These are phyloP conservation scores for Chironomus tepperi DNA, from an alignment of 1,140 invertebrate genomes.

Conservation along the genomic window DNA sequence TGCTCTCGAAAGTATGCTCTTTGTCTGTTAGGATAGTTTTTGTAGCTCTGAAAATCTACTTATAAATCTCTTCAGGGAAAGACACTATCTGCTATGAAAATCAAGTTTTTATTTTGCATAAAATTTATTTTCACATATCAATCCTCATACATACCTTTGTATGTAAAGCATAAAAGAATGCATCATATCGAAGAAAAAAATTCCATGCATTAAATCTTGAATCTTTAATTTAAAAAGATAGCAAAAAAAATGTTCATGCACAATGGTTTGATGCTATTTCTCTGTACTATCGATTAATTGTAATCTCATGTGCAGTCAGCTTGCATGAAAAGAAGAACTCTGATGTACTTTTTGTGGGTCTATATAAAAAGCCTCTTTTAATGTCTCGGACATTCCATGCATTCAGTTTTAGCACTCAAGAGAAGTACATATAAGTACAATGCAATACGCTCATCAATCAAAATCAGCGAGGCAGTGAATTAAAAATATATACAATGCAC, in stretches of 20 bases:
- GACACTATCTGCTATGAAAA: too few species aligned
- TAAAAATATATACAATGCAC: too few species aligned
- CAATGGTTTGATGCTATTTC: too few species aligned
- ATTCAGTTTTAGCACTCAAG: not conserved
- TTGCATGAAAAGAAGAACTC: not conserved
- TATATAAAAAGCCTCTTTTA: not conserved
- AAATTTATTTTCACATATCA: too few species aligned
- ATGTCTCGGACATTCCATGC: not conserved
- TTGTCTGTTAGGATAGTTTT: too few species aligned
- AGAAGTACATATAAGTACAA: not conserved
- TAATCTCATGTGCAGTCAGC: not conserved
- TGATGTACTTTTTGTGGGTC: not conserved
- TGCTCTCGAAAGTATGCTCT: too few species aligned
- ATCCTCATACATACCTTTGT: too few species aligned
- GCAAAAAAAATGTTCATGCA: not conserved
- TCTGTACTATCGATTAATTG: conserved; percentile 8
- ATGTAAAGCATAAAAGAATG: too few species aligned
- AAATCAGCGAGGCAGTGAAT: not conserved
- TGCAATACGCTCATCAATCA: conserved; percentile 6
- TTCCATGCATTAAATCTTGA: not conserved
- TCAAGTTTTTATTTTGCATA: too few species aligned
- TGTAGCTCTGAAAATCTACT: too few species aligned
- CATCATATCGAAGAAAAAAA: too few species aligned
- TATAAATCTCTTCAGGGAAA: too few species aligned
- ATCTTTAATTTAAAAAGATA: not conserved